Evolutionary conservation across 2,797 vertebrate species (phyloP).

Genomic region (Eospalax fontanierii): DNA sequence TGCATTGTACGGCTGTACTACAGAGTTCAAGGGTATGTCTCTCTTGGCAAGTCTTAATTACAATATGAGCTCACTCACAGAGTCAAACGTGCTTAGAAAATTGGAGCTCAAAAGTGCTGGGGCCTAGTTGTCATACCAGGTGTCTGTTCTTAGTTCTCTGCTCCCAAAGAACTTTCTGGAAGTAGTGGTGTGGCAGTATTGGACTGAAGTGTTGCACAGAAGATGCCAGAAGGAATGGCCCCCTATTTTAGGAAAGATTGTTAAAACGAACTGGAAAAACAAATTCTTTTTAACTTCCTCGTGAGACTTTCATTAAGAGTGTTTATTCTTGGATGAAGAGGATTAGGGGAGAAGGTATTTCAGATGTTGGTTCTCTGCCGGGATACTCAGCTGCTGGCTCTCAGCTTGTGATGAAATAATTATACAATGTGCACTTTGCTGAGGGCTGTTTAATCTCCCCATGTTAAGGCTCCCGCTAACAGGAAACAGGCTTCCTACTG

Average conservation of each 20-base stretch:
- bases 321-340: constrained; percentile 45
- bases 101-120: not conserved
- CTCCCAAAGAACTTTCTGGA: not conserved
- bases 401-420: not conserved
- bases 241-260: constrained; percentile 44
- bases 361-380: not conserved
- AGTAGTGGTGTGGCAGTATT: not conserved
- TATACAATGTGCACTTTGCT: not conserved
- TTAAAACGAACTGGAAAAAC: constrained; percentile 62
- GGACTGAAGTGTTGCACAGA: not conserved
- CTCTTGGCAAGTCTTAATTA: not conserved
- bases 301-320: constrained; percentile 35
- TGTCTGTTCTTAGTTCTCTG: not conserved
- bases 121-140: accelerated
- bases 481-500: not conserved
- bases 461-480: not conserved
- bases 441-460: not conserved
- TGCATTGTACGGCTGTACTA: accelerated
- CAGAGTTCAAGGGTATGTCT: not conserved
- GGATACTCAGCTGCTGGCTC: not conserved
- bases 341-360: constrained; percentile 51
- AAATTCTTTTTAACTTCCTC: constrained; percentile 51
- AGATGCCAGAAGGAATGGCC: not conserved
- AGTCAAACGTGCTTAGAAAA: not conserved
- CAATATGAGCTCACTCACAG: not conserved